Evolutionary conservation across 2,888 invertebrate species (phyloP), one percentile per base, ranked within the genome.

Genomic region (Heliconius ismenius): DNA sequence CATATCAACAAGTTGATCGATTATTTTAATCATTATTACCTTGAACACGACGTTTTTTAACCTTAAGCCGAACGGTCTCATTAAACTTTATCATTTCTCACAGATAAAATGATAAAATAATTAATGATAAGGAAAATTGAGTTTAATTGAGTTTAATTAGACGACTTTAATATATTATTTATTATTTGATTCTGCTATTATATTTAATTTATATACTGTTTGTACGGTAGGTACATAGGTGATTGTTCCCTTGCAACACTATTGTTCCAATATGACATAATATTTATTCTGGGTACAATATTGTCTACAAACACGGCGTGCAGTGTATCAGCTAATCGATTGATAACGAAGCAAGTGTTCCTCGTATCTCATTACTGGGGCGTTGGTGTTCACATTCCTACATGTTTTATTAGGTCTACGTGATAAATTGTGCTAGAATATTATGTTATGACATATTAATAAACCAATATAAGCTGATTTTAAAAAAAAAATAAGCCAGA

Each of bases 321-420:
- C 78, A 79, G 72, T 81, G 81, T 79, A 82, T 80, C 75, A 80
- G 82, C 81, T 81, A 84, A 87, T 88, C 85, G 86, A 86, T 86
- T 82, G 87, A 88, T 89, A 88, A 86, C 82, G 82, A 81, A 83
- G 82, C 87, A 86, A 87, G 86, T 88, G 87, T 85, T 85, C 83
- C 78, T 77, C 81, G 87, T 89, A 87, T 90, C 87, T 88, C 85
- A 89, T 92, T 91, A 90, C 90, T 80, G 87, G 88, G 90, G 90
- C 88, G 75, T 73, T 74, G 70, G 69, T 79, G 79, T 73, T 78
- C 78, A 82, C 85, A 86, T 87, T 87, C 86, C 86, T 83, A 83
- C 83, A 81, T 85, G 85, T 86, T 85, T 84, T 82, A 83, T 36
- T 72, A 54, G 58, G 70, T 81, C 81, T 75, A 75, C 80, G 70